phyloP scores from a whole-genome alignment of 2,888 invertebrate species.

The Melanchra persicariae region DNA sequence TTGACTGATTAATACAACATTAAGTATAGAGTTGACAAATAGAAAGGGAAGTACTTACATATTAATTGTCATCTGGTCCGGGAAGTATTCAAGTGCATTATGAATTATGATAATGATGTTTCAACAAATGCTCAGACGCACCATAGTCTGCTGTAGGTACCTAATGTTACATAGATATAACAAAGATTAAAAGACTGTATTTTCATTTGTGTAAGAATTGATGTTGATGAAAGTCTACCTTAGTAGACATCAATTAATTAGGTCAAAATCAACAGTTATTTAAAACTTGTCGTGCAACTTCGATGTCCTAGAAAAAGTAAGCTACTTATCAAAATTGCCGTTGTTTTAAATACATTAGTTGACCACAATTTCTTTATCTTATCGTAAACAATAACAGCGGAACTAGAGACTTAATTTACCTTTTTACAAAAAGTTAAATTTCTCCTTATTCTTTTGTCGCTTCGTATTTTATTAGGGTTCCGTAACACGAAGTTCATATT shows the following conservation, averaged over 20 bases:
- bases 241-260: not conserved
- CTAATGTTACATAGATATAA: conserved; percentile 1
- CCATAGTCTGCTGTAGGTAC: not conserved
- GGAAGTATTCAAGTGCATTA: conserved; percentile 6
- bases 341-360: conserved; percentile 42
- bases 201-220: not conserved
- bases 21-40: not conserved
- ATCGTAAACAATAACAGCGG: conserved; percentile 30
- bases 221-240: not conserved
- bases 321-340: conserved; percentile 9
- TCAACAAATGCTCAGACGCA: not conserved
- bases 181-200: not conserved
- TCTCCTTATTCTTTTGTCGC: conserved; percentile 15
- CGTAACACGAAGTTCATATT: not conserved
- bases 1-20: not conserved
- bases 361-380: conserved; percentile 45
- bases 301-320: not conserved
- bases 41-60: not conserved
- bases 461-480: conserved; percentile 17
- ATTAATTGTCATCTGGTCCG: conserved; percentile 6
- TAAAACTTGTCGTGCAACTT: not conserved
- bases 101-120: not conserved
- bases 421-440: conserved; percentile 15
- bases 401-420: conserved; percentile 33
- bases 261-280: not conserved